Base-by-base conservation (phyloP, 2,113 vertebrate genomes). In the Cricetomys ansorgei region DNA sequence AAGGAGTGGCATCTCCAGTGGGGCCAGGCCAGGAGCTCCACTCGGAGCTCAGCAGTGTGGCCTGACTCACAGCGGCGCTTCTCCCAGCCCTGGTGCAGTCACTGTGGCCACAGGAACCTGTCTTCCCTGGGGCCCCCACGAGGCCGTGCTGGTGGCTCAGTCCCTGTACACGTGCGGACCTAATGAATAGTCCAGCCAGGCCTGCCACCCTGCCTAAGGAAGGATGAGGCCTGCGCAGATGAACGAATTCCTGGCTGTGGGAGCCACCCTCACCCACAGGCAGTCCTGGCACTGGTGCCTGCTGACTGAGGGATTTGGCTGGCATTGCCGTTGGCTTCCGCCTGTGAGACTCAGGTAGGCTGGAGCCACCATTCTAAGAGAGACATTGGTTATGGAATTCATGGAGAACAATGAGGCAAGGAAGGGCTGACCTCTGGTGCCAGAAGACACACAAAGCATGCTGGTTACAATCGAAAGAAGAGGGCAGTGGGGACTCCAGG, bases 111-210 rank as follows among this genome's bases (percentile, higher is more conserved):
- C 89, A 43, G 53, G 53, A 72, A 21, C 92, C 80, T 27, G 72
- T 59, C 34, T 87, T 67, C 79, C 91, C 73, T 1, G n/a, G 53
- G 93, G 89, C 97, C 92, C 92, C 88, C 93, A 95, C 9, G 86
- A 62, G 94, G 91, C 93, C 0, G 45, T 16, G 6, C 90, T 8
- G 59, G 76, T 31, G 70, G 81, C 81, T 64, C 7, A 27, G 40
- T 81, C 87, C 73, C 84, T 1, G 3, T 34, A 92, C 95, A 97
- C 88, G 64, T 96, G 96, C 62, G 0, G 85, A 15, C 40, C 43
- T 86, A n/a, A 88, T 50, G 57, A 70, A 37, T 0, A 70, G 7
- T 45, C 85, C 65, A 9, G 8, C 16, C 81, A 0, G 25, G 62
- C 72, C 1, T 0, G 80, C 69, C 23, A 25, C 76, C 76, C 81